Percentiles rank a stretch among this genome's conserved stretches.
Conservation (phyloP, 2,797 vertebrate species). For the Mergus octosetaceus region DNA sequence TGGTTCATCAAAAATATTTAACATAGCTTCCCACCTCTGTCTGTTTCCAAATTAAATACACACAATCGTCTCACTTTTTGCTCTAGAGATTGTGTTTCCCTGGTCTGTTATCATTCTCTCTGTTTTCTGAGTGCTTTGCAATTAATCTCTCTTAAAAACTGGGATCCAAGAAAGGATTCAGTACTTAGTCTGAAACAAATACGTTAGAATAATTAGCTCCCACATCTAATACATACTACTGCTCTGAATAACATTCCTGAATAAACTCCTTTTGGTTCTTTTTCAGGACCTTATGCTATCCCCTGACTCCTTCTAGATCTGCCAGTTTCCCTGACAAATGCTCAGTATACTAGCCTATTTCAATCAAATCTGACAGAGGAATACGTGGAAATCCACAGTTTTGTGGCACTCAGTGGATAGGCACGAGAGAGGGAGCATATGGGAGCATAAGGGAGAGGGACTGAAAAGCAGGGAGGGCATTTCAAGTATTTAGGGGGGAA, state of each 20-base stretch:
- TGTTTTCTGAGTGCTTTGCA: background rate
- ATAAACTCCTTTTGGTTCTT: background rate
- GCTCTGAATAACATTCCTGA: background rate
- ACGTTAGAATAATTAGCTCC: background rate
- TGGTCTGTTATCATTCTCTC: background rate
- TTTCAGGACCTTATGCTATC: background rate
- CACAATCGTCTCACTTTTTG: background rate
- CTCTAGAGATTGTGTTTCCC: background rate
- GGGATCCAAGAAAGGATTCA: background rate
- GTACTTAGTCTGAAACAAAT: background rate
- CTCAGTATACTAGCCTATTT: background rate
- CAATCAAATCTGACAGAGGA: background rate
- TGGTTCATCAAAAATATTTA: background rate
- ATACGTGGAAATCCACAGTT: background rate
- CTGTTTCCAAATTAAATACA: background rate
- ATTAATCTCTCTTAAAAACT: background rate
- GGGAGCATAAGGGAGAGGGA: background rate
- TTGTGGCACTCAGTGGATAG: background rate
- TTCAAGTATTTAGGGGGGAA: background rate
- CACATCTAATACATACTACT: background rate
- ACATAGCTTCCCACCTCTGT: background rate
- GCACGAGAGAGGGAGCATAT: background rate
- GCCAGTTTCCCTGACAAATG: background rate
- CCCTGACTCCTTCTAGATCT: background rate
- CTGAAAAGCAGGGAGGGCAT: rapidly evolving